Conservation (phyloP, 2,888 invertebrate species). For the Tenodera sinensis region DNA sequence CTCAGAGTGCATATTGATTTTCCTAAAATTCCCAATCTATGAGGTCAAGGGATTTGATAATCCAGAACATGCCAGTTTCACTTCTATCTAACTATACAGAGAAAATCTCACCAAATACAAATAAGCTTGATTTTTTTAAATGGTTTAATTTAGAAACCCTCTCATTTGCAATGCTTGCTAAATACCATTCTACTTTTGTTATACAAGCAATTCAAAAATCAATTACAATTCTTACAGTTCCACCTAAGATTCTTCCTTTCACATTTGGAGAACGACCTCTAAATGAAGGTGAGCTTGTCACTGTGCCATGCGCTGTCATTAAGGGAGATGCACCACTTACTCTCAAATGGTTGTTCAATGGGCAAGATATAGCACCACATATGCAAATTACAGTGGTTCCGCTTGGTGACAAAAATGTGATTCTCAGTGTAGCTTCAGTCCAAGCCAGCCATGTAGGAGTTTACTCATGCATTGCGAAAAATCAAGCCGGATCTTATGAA, state of each 20-base stretch:
- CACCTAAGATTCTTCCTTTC: slow-evolving; percentile 63
- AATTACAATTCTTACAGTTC: slow-evolving; percentile 47
- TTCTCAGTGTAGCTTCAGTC: slow-evolving; percentile 66
- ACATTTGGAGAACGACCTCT: slow-evolving; percentile 61
- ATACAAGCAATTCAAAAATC: background rate
- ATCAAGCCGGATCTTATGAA: slow-evolving; percentile 56
- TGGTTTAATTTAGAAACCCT: background rate
- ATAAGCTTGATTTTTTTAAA: background rate
- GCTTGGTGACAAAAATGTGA: slow-evolving; percentile 53
- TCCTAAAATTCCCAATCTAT: too few relatives aligned
- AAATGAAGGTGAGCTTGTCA: slow-evolving; percentile 62
- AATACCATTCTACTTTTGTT: too few relatives aligned
- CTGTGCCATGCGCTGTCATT: slow-evolving; percentile 54
- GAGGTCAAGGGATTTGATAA: too few relatives aligned
- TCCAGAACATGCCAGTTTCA: too few relatives aligned
- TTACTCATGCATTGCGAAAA: slow-evolving; percentile 71
- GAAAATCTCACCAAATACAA: background rate
- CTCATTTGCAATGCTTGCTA: too few relatives aligned
- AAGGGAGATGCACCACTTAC: slow-evolving; percentile 71
- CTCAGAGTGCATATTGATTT: too few relatives aligned
- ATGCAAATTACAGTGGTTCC: slow-evolving; percentile 36
- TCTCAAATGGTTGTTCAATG: slow-evolving; percentile 69
- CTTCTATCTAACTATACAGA: too few relatives aligned
- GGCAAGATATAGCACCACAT: slow-evolving; percentile 50
- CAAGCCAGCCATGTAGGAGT: slow-evolving; percentile 68